Conservation (phyloP, 2,888 invertebrate species). For the Pristionchus arcanus region DNA sequence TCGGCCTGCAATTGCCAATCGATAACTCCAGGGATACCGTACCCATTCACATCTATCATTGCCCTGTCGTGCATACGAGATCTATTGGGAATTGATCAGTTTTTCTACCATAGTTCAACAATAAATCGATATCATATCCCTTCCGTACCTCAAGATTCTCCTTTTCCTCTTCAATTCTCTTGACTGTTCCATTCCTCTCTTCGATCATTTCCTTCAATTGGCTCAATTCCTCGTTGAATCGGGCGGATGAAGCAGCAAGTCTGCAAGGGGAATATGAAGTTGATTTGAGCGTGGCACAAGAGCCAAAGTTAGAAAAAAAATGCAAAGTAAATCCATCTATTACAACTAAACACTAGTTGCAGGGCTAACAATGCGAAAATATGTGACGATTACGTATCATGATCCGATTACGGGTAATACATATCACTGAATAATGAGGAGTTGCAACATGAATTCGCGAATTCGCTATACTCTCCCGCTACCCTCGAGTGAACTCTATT, state of each 20-base stretch:
- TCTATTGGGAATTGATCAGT: not conserved
- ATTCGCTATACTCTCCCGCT: no score
- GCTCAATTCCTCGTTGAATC: conserved; percentile 44
- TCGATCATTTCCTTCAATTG: conserved; percentile 53
- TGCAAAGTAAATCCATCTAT: no score
- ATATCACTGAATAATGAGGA: not conserved
- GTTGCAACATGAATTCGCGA: not conserved
- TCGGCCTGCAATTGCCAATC: conserved; percentile 26
- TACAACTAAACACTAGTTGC: no score
- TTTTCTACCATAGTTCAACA: not conserved
- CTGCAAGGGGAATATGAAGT: conserved; percentile 5
- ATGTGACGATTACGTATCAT: not conserved
- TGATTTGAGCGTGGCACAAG: not conserved
- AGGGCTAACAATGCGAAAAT: not conserved
- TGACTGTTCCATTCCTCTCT: conserved; percentile 54
- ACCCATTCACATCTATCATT: not conserved
- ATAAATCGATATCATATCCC: not conserved
- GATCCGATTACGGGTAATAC: not conserved
- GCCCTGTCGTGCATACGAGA: not conserved
- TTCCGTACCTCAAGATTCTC: conserved; percentile 51
- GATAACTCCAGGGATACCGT: not conserved
- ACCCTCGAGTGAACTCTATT: conserved; percentile 32
- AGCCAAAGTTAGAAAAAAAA: no score
- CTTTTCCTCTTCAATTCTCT: conserved; percentile 53
- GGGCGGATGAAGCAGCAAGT: not conserved